Evolutionary conservation across 2,113 vertebrate species (phyloP), one percentile per base, ranked within the genome.

Genomic region (Seriola dumerili): DNA sequence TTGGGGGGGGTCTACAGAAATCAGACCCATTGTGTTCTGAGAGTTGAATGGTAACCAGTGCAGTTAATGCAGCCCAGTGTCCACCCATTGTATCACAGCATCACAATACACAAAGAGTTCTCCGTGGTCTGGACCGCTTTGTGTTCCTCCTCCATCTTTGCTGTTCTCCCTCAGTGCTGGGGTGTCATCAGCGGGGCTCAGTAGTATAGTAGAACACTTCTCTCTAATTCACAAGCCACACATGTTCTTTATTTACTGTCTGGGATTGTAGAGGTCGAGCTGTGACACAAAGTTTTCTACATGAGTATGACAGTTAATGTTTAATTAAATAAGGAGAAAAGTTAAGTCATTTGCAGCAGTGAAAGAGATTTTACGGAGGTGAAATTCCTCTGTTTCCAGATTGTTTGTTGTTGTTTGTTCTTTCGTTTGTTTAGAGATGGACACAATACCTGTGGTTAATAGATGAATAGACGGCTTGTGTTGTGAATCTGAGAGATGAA

Each of bases 81-180:
- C 84, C 72, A 64, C n/a, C 66, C 65, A 74, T 86, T 78, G 76
- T 81, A 81, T 90, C 86, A 84, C 68, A 70, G 71, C 54, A 29
- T 78, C n/a, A 91, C 91, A 94, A 89, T 90, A 80, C 83, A 46
- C 66, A 29, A 40, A 85, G 78, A 89, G 91, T 88, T 79, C 62
- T 74, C 69, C n/a, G 21, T 58, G 1, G 50, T 87, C 81, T 83
- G 80, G 52, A 48, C 57, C 3, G 81, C 85, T 86, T 86, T 90
- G 88, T 92, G 74, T 80, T 29, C n/a, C 3, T 59, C 25, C 38
- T 63, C 29, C 59, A 12, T 79, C 36, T 81, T 77, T 71, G 40
- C 79, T 72, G 68, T 87, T 79, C 75, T 90, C 59, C 23, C 17
- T 0, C 72, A 9, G 32, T 23, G 6, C n/a, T 36, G 50, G 66